Evolutionary conservation across 2,888 invertebrate species (phyloP).

Genomic region (Pterostichus madidus): DNA sequence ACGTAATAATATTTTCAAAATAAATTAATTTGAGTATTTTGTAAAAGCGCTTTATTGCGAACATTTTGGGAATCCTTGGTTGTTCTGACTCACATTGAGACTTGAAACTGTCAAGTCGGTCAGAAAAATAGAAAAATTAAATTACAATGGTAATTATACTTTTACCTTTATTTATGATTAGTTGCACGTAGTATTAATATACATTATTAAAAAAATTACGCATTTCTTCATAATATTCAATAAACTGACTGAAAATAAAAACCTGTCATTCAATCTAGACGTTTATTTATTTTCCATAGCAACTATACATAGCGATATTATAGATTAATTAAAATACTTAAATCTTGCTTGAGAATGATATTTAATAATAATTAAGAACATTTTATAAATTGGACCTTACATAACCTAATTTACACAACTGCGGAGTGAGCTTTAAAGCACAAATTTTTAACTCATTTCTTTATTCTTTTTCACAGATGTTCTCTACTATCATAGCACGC

Average conservation of each 20-base stretch:
- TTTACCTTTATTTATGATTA: slow-evolving; percentile 42
- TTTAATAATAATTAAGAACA: slow-evolving; percentile 10
- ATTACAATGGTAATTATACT: slow-evolving; percentile 56
- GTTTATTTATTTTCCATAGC: slow-evolving; percentile 60
- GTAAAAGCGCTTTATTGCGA: neutral
- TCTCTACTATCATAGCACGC: slow-evolving; percentile 80
- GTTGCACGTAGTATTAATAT: slow-evolving; percentile 9
- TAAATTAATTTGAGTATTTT: neutral
- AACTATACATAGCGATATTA: slow-evolving; percentile 51
- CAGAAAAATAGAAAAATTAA: slow-evolving; percentile 40
- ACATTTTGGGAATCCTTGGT: slow-evolving; percentile 7
- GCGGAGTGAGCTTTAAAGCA: neutral
- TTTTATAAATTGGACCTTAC: neutral
- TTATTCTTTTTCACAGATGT: slow-evolving; percentile 78
- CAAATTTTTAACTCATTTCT: slow-evolving; percentile 22
- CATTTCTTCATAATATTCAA: slow-evolving; percentile 19
- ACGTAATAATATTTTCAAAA: too few relatives aligned
- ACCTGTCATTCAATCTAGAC: slow-evolving; percentile 44
- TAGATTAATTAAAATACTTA: slow-evolving; percentile 49
- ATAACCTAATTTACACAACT: slow-evolving; percentile 2
- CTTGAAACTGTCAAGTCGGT: slow-evolving; percentile 37
- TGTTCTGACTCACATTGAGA: neutral
- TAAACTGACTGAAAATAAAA: neutral
- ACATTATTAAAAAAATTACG: neutral
- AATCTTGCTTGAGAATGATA: neutral